Evolutionary conservation across 1,140 invertebrate genomes (phyloP), one percentile per base, ranked within the genome.

Genomic region (Monochamus saltuarius): DNA sequence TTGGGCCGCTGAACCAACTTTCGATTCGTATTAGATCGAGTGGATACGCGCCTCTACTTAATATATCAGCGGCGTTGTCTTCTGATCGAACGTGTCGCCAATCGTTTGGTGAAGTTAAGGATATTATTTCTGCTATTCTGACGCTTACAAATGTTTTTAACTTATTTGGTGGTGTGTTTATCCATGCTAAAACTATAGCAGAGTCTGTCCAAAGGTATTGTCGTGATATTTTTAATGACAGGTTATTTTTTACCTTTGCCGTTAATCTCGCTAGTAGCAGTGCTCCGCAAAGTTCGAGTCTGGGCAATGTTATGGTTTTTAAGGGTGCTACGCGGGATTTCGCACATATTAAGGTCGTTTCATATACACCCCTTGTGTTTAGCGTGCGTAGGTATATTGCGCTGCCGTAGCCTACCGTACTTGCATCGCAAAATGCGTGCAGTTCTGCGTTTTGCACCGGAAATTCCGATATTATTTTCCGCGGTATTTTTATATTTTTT

Each of bases 61-160:
- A 62, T n/a, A 77, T 59, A 66, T 81, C 78, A 1, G 77, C 77
- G 0, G 79, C 76, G 47, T 81, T 80, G 1, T 64, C 49, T 6
- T 65, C 45, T 0, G 72, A 67, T n/a, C 55, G 43, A 0, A 80
- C 71, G 55, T 80, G 70, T 37, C 59, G 56, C 73, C 78, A 79
- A n/a, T 54, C 40, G 37, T 51, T 45, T 7, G 36, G 50, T 19
- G 3, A 22, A 10, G 74, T 75, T 14, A 64, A 42, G 22, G 73
- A 64, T 47, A 73, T 72, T 34, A 77, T 75, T 70, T 73, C 67
- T 42, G 63, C 16, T 4, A 78, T 67, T 14, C 77, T 53, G 59
- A 77, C 73, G 7, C 71, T 64, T 9, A 78, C 68, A 57, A 77
- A 78, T 0, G 64, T 64, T 56, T 73, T 70, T 16, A 74, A 61